These are phyloP conservation scores for Chirona hameri DNA, from an alignment of 2,888 invertebrate species.

Conservation along the genomic window DNA sequence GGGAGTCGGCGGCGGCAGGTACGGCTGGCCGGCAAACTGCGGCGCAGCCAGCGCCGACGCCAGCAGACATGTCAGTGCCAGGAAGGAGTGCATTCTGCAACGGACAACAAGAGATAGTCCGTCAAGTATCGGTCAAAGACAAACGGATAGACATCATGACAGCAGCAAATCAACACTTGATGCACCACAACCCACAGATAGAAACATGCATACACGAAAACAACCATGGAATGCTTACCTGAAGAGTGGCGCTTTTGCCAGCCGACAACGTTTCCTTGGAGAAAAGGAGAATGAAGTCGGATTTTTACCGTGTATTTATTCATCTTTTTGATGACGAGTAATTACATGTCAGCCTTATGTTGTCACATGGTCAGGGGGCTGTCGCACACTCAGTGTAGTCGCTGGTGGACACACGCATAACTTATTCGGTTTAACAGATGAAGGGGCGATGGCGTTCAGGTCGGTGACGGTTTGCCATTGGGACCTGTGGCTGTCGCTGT, in stretches of 20 bases:
- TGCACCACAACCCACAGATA: no score
- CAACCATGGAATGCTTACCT: constrained; percentile 34
- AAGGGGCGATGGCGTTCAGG: not conserved
- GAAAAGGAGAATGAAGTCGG: not conserved
- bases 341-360: not conserved
- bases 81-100: not conserved
- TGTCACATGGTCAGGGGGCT: not conserved
- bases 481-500: not conserved
- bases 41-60: not conserved
- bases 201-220: constrained; percentile 32
- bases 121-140: not conserved
- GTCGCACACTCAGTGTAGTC: not conserved
- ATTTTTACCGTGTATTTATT: not conserved
- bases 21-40: not conserved
- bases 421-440: not conserved
- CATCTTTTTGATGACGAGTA: not conserved
- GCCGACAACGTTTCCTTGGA: no score
- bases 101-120: not conserved
- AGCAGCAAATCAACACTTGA: constrained; percentile 33
- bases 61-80: not conserved
- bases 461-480: not conserved
- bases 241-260: constrained; percentile 13
- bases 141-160: no score
- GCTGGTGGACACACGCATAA: not conserved
- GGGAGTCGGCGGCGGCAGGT: constrained; percentile 1